These are phyloP conservation scores for Gambelia wislizenii DNA, from an alignment of 2,797 vertebrate species.

Conservation along the genomic window DNA sequence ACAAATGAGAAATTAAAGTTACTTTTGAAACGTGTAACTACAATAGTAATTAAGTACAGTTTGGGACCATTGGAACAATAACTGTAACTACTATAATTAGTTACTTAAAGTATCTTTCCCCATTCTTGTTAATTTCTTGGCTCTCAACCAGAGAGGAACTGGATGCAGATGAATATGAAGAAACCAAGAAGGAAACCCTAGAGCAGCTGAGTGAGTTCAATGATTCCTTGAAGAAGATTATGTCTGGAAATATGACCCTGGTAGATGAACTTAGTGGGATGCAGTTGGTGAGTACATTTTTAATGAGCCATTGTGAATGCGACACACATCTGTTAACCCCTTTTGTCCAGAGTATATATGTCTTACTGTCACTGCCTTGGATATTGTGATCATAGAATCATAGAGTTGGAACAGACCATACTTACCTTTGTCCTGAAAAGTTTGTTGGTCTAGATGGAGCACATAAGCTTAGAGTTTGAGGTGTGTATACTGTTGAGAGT, in stretches of 20 bases:
- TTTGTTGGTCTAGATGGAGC: neutral
- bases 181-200: conserved; percentile 96
- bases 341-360: too few relatives aligned
- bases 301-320: neutral
- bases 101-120: too few relatives aligned
- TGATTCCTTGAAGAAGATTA: conserved; percentile 95
- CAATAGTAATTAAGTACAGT: too few relatives aligned
- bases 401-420: neutral
- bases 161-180: conserved; percentile 94
- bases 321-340: neutral
- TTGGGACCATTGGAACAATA: too few relatives aligned
- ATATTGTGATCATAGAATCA: too few relatives aligned
- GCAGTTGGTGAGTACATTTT: conserved; percentile 88
- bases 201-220: conserved; percentile 97
- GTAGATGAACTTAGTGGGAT: conserved; percentile 96
- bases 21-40: too few relatives aligned
- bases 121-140: neutral
- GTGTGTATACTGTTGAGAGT: neutral
- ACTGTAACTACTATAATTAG: too few relatives aligned
- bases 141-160: conserved; percentile 88
- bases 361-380: too few relatives aligned
- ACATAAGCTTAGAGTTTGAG: neutral
- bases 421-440: neutral
- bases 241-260: conserved; percentile 97
- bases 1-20: too few relatives aligned